These are phyloP conservation scores for Dysidea cf. avara DNA, from an alignment of 37 sponge, comb jelly and placozoan species.

Conservation along the genomic window DNA sequence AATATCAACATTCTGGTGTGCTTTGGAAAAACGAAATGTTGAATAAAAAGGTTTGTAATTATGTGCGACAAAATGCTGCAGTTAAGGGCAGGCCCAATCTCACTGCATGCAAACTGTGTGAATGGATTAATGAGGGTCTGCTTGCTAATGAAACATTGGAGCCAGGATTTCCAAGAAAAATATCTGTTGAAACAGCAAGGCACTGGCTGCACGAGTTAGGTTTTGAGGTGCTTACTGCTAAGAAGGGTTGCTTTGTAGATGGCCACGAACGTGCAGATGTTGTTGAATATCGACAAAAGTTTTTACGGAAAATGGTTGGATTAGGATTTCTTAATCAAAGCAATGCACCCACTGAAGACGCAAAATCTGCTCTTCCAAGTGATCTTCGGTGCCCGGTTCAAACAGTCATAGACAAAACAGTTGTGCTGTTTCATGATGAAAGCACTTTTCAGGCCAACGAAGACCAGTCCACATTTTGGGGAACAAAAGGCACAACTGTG, in stretches of 20 bases:
- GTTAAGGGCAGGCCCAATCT: too few species aligned
- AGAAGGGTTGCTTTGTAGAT: too few species aligned
- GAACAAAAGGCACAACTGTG: too few species aligned
- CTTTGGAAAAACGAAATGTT: constrained; percentile 19
- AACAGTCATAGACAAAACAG: constrained; percentile 7
- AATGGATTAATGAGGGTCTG: constrained; percentile 34
- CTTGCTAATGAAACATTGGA: constrained; percentile 35
- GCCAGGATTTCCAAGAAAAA: constrained; percentile 45
- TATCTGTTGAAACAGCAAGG: too few species aligned
- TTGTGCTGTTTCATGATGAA: constrained; percentile 31
- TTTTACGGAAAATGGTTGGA: constrained; percentile 6
- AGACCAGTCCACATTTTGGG: too few species aligned
- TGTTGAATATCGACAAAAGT: too few species aligned
- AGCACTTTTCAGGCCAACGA: too few species aligned
- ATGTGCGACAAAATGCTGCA: constrained; percentile 18
- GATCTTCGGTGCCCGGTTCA: background rate
- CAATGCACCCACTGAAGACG: background rate
- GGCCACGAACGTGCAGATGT: too few species aligned
- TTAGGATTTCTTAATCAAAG: background rate
- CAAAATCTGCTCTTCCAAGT: constrained; percentile 5
- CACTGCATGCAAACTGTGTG: too few species aligned
- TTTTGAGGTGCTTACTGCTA: too few species aligned
- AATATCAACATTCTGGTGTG: constrained; percentile 39
- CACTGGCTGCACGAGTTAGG: too few species aligned
- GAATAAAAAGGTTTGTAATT: constrained; percentile 27